Evolutionary conservation across 2,113 vertebrate species (phyloP).

Genomic region (Podarcis cretensis): DNA sequence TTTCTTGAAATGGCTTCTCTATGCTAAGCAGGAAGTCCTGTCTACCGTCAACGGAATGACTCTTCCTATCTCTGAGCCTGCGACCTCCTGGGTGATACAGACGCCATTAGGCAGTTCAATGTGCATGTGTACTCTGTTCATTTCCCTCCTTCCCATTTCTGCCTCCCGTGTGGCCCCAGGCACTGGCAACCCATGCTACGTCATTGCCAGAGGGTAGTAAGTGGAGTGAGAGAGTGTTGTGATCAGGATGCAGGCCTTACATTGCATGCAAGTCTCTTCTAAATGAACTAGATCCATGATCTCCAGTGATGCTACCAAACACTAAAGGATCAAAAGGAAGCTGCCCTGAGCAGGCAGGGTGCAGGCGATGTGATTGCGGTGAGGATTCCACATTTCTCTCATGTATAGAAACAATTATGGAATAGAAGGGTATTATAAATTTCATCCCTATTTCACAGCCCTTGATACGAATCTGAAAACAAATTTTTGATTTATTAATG

Average conservation of each 20-base stretch:
- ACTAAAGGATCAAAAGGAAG: background rate
- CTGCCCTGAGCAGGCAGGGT: conserved; percentile 16
- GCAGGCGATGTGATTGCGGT: conserved; percentile 6
- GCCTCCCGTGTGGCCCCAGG: too few relatives aligned
- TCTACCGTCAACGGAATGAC: too few relatives aligned
- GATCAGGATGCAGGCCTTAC: background rate
- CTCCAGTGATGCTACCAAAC: background rate
- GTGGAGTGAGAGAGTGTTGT: background rate
- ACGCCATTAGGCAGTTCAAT: too few relatives aligned
- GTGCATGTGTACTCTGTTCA: too few relatives aligned
- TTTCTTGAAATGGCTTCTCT: too few relatives aligned
- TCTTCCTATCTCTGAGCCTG: too few relatives aligned
- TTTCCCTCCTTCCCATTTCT: too few relatives aligned
- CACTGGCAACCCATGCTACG: too few relatives aligned
- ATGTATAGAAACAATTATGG: conserved; percentile 42
- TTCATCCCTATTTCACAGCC: conserved; percentile 1
- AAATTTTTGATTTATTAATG: conserved; percentile 54
- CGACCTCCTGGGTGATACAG: too few relatives aligned
- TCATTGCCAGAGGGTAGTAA: too few relatives aligned
- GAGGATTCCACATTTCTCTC: conserved; percentile 16
- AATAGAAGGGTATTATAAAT: conserved; percentile 34
- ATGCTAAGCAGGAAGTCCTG: too few relatives aligned
- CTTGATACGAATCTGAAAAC: conserved; percentile 57
- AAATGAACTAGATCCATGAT: background rate
- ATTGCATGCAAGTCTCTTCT: background rate